Conservation (phyloP, 2,113 vertebrate genomes). For the Cheirogaleus medius region DNA sequence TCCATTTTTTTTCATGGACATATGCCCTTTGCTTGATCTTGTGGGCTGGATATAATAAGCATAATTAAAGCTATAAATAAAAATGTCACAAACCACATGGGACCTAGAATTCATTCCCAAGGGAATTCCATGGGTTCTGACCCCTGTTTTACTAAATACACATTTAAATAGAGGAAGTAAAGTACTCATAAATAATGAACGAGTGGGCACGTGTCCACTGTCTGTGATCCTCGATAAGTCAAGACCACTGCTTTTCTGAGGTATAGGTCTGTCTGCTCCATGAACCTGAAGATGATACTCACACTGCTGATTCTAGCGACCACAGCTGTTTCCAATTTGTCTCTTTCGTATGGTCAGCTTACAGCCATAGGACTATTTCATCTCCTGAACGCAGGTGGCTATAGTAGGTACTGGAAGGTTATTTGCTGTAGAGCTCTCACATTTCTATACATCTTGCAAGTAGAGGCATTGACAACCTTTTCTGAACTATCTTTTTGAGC, state of each 20-base stretch:
- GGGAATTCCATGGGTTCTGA: conserved; percentile 35
- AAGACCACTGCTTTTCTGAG: background rate
- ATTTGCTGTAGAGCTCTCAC: background rate
- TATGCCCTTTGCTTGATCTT: conserved; percentile 40
- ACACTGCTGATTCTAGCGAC: background rate
- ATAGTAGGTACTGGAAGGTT: background rate
- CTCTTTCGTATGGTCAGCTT: background rate
- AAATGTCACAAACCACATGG: conserved; percentile 20
- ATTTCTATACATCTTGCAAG: background rate
- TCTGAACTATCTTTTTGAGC: background rate
- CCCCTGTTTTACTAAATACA: conserved; percentile 59
- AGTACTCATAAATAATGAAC: conserved; percentile 37
- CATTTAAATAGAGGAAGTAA: background rate
- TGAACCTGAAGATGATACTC: background rate
- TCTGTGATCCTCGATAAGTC: background rate
- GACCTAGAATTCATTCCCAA: conserved; percentile 40
- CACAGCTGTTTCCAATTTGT: background rate
- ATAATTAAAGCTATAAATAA: conserved; percentile 74
- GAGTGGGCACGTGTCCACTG: background rate
- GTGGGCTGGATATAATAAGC: conserved; percentile 2
- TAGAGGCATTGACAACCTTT: background rate
- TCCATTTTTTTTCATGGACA: background rate
- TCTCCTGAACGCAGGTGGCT: background rate
- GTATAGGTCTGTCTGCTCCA: background rate
- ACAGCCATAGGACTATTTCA: background rate